phyloP scores from a whole-genome alignment of 2,888 invertebrate species.

The Dryobota labecula region DNA sequence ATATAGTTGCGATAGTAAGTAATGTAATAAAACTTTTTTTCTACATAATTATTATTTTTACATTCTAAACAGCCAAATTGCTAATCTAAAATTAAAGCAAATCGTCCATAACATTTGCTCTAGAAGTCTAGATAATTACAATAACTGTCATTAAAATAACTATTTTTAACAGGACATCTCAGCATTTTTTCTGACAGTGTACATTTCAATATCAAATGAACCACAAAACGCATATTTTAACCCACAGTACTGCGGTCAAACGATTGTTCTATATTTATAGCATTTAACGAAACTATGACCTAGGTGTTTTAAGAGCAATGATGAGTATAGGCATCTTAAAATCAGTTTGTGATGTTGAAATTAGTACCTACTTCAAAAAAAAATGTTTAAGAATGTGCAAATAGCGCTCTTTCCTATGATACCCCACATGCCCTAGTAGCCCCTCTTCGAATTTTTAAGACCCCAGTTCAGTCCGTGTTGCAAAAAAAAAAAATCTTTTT shows the following conservation, averaged over 20 bases:
- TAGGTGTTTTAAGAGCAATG: not conserved
- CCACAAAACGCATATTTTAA: conserved; percentile 36
- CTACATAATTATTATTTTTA: not conserved
- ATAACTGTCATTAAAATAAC: not conserved
- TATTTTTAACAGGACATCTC: not conserved
- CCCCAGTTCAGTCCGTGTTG: too few species aligned
- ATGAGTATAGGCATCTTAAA: not conserved
- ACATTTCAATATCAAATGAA: conserved; percentile 14
- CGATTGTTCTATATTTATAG: conserved; percentile 32
- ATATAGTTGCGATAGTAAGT: too few species aligned
- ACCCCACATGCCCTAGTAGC: too few species aligned
- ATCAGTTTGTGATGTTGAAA: not conserved
- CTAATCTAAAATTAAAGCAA: not conserved
- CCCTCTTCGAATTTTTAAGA: too few species aligned
- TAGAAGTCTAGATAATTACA: not conserved
- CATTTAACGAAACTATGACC: not conserved
- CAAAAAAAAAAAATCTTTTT: too few species aligned
- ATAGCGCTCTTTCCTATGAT: too few species aligned
- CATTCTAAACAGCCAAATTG: not conserved
- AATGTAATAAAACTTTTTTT: too few species aligned
- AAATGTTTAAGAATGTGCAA: too few species aligned
- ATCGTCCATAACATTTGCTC: not conserved
- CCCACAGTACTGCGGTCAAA: conserved; percentile 41
- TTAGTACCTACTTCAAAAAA: not conserved
- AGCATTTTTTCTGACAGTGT: not conserved